phyloP scores from a whole-genome alignment of 1,140 invertebrate genomes.

The Drosophila pandora region DNA sequence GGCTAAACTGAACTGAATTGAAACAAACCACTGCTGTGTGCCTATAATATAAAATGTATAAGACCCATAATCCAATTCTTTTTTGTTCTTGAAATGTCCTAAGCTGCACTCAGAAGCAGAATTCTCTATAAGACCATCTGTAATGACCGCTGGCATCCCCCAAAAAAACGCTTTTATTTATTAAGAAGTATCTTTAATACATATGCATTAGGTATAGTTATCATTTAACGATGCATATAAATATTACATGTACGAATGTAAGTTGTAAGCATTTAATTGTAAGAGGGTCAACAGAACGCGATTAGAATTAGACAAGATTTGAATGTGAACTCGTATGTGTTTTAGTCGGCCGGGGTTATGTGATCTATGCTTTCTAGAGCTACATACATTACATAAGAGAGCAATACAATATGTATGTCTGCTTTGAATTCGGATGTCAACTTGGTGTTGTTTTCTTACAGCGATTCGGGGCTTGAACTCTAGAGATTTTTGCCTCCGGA shows the following conservation, averaged over 20 bases:
- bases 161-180: constrained; percentile 40
- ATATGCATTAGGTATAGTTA: constrained; percentile 68
- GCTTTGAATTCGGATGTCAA: constrained; percentile 45
- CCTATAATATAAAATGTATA: neutral
- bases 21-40: neutral
- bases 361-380: constrained; percentile 46
- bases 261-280: constrained; percentile 65
- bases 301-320: constrained; percentile 49
- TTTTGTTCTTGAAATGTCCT: neutral
- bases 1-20: neutral
- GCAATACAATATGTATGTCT: constrained; percentile 10
- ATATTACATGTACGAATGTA: constrained; percentile 76
- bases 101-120: no score
- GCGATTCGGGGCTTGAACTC: constrained; percentile 44
- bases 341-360: constrained; percentile 22
- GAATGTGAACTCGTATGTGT: constrained; percentile 33
- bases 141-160: no score
- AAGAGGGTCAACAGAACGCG: constrained; percentile 61
- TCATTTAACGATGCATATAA: constrained; percentile 76
- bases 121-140: no score
- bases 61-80: neutral
- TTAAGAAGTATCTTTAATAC: constrained; percentile 78
- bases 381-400: constrained; percentile 48
- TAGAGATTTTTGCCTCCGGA: constrained; percentile 17
- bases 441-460: constrained; percentile 80